Evolutionary conservation across 2,797 vertebrate genomes (phyloP).

Genomic region (Clarias laeviceps): DNA sequence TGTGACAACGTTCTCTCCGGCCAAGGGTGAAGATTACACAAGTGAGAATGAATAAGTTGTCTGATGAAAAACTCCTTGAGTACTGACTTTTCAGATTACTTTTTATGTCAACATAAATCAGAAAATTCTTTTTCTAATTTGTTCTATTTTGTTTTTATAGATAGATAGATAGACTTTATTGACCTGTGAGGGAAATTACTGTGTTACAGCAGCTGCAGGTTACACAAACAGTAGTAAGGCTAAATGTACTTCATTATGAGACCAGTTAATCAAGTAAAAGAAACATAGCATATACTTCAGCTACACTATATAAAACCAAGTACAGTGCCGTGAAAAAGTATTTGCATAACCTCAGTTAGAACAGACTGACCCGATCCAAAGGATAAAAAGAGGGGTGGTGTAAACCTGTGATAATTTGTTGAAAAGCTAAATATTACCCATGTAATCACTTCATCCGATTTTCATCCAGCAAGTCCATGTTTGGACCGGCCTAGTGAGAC

Average conservation of each 20-base stretch:
- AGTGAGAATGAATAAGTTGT: neutral
- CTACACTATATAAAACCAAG: neutral
- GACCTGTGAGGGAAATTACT: too few relatives aligned
- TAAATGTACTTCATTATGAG: neutral
- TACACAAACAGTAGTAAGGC: too few relatives aligned
- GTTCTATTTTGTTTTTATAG: neutral
- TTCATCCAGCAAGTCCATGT: too few relatives aligned
- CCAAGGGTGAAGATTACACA: neutral
- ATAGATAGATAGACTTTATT: too few relatives aligned
- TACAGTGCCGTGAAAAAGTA: neutral
- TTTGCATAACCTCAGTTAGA: too few relatives aligned
- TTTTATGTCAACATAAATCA: neutral
- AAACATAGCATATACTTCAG: neutral
- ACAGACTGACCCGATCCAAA: too few relatives aligned
- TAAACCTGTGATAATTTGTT: too few relatives aligned
- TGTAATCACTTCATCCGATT: too few relatives aligned
- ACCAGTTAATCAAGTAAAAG: neutral
- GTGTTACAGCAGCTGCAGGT: too few relatives aligned
- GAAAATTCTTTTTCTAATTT: neutral
- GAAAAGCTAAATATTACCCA: too few relatives aligned
- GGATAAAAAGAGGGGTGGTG: too few relatives aligned
- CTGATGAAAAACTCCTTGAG: neutral
- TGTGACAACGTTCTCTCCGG: neutral
- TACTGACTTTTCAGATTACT: neutral
- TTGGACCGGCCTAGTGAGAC: too few relatives aligned